Evolutionary conservation across 2,113 vertebrate species (phyloP).

Genomic region (Rhinolophus ferrumequinum): DNA sequence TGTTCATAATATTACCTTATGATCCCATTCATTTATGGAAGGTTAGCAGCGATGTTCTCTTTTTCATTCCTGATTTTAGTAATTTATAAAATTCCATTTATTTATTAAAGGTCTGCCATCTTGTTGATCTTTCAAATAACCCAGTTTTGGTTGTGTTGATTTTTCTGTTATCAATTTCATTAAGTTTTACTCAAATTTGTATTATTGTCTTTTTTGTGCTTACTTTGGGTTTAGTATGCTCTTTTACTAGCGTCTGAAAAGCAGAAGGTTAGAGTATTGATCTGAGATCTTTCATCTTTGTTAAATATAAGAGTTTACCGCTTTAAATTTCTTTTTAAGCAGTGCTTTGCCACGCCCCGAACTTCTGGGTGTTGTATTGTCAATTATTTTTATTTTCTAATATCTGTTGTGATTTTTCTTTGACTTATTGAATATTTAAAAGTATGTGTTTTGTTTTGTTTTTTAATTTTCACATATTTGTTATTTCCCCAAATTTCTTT

Average conservation of each 20-base stretch:
- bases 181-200: neutral
- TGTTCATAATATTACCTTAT: neutral
- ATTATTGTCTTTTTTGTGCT: neutral
- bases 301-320: neutral
- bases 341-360: neutral
- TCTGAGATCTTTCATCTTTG: neutral
- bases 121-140: neutral
- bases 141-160: neutral
- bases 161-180: neutral
- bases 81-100: neutral
- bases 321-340: neutral
- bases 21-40: neutral
- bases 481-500: neutral
- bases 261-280: neutral
- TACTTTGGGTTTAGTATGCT: neutral
- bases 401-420: neutral
- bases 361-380: neutral
- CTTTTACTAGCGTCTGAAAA: too few relatives aligned
- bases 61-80: neutral
- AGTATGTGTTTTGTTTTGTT: neutral
- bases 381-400: neutral
- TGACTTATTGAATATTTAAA: neutral
- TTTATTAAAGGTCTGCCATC: neutral
- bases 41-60: neutral
- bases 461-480: too few relatives aligned